Evolutionary conservation across 2,888 invertebrate genomes (phyloP).

Genomic region (Antheraea assamensis): DNA sequence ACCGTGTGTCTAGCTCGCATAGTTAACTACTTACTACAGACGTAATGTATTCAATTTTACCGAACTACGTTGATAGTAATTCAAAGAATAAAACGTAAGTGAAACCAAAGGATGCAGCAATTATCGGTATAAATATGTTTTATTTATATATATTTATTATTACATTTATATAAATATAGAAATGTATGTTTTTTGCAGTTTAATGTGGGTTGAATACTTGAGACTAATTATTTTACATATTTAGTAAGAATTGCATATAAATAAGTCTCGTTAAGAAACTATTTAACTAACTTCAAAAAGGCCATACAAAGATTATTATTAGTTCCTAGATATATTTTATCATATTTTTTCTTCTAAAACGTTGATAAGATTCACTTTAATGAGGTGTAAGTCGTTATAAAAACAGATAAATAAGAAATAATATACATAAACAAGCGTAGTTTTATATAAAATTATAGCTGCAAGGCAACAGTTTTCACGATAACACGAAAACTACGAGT

Average conservation of each 20-base stretch:
- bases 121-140: background rate
- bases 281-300: background rate
- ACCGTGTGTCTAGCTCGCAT: no score
- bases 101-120: background rate
- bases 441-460: background rate
- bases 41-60: no score
- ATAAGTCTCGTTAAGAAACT: background rate
- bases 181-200: background rate
- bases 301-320: no score
- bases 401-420: background rate
- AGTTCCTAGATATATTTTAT: background rate
- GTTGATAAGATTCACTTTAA: background rate
- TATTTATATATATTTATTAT: constrained; percentile 2
- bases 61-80: no score
- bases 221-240: background rate
- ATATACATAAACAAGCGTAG: background rate
- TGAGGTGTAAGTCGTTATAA: background rate
- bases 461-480: background rate
- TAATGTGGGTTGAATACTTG: background rate
- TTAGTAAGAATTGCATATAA: background rate
- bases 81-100: background rate
- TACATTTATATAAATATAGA: background rate
- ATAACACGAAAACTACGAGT: constrained; percentile 4
- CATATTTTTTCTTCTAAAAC: background rate
- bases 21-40: no score